phyloP scores from a whole-genome alignment of 1,140 invertebrate species.

The Steinernema khuongi region DNA sequence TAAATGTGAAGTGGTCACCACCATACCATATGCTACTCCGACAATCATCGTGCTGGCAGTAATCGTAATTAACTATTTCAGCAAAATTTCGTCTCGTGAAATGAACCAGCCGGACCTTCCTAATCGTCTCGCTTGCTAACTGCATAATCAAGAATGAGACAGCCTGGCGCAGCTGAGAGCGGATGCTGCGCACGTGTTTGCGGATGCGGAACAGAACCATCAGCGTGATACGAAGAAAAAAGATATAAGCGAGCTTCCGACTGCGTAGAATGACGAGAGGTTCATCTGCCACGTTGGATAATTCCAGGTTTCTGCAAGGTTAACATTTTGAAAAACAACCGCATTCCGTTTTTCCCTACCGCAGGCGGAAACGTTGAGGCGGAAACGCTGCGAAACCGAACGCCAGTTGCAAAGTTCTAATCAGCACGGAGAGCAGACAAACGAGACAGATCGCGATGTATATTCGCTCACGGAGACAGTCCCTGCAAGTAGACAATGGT shows the following conservation, averaged over 20 bases:
- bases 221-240: conserved; percentile 86
- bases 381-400: conserved; percentile 75
- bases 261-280: conserved; percentile 70
- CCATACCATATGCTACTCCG: conserved; percentile 9
- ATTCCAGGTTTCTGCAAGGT: conserved; percentile 7
- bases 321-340: neutral
- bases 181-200: conserved; percentile 88
- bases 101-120: conserved; percentile 32
- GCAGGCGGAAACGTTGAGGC: conserved; percentile 55
- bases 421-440: conserved; percentile 81
- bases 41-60: neutral
- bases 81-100: conserved; percentile 11
- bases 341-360: conserved; percentile 53
- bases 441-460: conserved; percentile 73
- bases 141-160: conserved; percentile 55
- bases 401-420: conserved; percentile 91
- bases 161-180: conserved; percentile 62
- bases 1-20: neutral
- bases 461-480: conserved; percentile 52
- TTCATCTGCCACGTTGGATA: conserved; percentile 46
- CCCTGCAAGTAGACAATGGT: no score
- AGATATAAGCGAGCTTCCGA: conserved; percentile 93
- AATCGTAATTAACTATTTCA: neutral
- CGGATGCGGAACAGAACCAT: conserved; percentile 90
- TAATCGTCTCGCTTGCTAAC: conserved; percentile 53